These are phyloP conservation scores for Cephalopholis sonnerati DNA, from an alignment of 2,113 vertebrate species.

Conservation along the genomic window DNA sequence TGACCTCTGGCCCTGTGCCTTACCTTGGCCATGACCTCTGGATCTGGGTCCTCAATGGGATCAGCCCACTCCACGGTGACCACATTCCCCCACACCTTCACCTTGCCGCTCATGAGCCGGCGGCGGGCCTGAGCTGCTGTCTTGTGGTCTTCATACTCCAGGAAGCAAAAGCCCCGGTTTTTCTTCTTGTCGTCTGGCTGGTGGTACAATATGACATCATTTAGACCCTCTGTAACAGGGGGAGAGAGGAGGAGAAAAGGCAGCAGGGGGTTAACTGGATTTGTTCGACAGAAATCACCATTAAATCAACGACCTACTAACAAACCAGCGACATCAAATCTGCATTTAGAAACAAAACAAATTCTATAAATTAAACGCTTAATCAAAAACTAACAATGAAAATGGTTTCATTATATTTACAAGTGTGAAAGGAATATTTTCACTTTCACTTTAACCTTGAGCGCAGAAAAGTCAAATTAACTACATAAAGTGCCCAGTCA, in stretches of 20 bases:
- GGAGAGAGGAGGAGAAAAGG: background rate
- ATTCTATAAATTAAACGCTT: too few species aligned
- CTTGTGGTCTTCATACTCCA: slow-evolving; percentile 99
- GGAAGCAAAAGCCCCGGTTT: slow-evolving; percentile 98
- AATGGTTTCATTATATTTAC: too few species aligned
- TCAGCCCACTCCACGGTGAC: slow-evolving; percentile 99
- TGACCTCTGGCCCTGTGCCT: slow-evolving; percentile 24
- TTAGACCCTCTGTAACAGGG: slow-evolving; percentile 92
- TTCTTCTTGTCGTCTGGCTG: slow-evolving; percentile 99
- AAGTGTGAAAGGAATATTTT: too few species aligned
- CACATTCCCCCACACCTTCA: slow-evolving; percentile 99
- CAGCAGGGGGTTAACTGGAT: background rate
- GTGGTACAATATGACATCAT: slow-evolving; percentile 99
- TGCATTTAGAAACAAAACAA: background rate
- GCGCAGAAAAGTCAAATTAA: background rate
- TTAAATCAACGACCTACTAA: background rate
- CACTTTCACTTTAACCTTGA: too few species aligned
- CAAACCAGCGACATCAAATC: background rate
- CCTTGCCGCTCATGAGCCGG: slow-evolving; percentile 98
- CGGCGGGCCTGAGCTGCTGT: slow-evolving; percentile 98
- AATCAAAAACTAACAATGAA: too few species aligned
- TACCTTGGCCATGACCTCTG: slow-evolving; percentile 99
- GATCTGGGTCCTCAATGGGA: slow-evolving; percentile 98
- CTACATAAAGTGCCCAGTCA: slow-evolving; percentile 59
- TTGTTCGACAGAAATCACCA: background rate